Percentiles rank a stretch among this genome's conserved stretches.
These are phyloP conservation scores for Trogon melanurus DNA, from an alignment of 2,113 vertebrate genomes.

Conservation along the genomic window DNA sequence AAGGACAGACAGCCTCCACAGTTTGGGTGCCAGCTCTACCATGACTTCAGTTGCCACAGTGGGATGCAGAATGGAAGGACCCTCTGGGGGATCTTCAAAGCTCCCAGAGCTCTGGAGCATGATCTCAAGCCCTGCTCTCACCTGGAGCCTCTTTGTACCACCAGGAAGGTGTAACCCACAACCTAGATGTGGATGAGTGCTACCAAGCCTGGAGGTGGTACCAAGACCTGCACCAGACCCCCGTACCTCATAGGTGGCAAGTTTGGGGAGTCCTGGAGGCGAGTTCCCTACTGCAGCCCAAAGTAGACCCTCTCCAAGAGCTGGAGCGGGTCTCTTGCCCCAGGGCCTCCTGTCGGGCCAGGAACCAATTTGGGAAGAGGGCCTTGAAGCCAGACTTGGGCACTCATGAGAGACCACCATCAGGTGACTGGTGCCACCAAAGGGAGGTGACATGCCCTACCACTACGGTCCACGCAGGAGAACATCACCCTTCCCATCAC, in stretches of 20 bases:
- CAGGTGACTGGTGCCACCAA: neutral
- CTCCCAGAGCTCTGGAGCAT: neutral
- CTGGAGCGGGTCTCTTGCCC: neutral
- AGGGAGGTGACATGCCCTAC: neutral
- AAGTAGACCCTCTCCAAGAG: neutral
- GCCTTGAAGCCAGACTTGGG: neutral
- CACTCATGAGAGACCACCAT: neutral
- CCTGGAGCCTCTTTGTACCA: neutral
- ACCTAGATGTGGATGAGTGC: neutral
- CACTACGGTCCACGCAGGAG: neutral
- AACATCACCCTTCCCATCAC: neutral
- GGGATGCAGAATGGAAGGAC: neutral
- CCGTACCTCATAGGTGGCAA: neutral
- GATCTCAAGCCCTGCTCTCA: neutral
- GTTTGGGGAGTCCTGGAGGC: neutral
- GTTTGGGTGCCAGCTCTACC: neutral
- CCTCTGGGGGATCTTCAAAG: neutral
- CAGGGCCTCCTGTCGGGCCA: accelerated
- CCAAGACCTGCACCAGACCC: neutral
- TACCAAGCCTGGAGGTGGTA: neutral
- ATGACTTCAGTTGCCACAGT: neutral
- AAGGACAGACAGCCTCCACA: neutral
- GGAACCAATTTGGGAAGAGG: neutral
- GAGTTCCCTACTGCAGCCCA: neutral
- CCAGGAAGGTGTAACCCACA: neutral